These are phyloP conservation scores for Temnopleurus reevesii DNA, from an alignment of 53 echinoderm and acorn worm species.

Conservation along the genomic window DNA sequence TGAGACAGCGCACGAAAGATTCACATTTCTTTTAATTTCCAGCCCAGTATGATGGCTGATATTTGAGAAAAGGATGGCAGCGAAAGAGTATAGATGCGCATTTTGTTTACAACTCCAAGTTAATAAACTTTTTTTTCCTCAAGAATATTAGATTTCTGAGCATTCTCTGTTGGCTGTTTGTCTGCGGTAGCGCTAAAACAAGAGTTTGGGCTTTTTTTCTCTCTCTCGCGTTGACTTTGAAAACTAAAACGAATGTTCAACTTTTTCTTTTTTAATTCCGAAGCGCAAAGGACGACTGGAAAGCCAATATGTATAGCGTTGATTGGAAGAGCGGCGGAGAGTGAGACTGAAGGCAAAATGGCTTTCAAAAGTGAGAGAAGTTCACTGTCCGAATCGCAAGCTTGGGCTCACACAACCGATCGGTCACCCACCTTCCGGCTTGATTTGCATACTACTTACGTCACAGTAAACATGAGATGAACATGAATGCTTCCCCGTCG, in stretches of 20 bases:
- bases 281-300: neutral
- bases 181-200: constrained; percentile 12
- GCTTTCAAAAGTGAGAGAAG: constrained; percentile 44
- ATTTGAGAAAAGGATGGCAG: neutral
- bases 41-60: neutral
- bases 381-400: constrained; percentile 26
- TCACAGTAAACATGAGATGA: constrained; percentile 47
- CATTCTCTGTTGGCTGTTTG: constrained; percentile 24
- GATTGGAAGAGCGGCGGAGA: constrained; percentile 12
- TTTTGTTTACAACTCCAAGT: neutral
- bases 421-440: constrained; percentile 30
- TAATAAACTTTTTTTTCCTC: neutral
- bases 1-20: neutral
- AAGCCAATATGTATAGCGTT: constrained; percentile 30
- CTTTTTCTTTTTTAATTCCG: neutral
- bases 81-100: neutral
- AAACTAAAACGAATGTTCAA: constrained; percentile 48
- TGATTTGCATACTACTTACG: constrained; percentile 47
- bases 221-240: neutral
- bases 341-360: constrained; percentile 19
- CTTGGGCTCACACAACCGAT: constrained; percentile 12
- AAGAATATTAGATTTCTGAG: constrained; percentile 1
- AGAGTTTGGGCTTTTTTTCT: neutral
- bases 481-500: constrained; percentile 52
- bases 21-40: neutral